Base-by-base conservation (phyloP, 2,113 vertebrate species). In the Campylorhamphus procurvoides region DNA sequence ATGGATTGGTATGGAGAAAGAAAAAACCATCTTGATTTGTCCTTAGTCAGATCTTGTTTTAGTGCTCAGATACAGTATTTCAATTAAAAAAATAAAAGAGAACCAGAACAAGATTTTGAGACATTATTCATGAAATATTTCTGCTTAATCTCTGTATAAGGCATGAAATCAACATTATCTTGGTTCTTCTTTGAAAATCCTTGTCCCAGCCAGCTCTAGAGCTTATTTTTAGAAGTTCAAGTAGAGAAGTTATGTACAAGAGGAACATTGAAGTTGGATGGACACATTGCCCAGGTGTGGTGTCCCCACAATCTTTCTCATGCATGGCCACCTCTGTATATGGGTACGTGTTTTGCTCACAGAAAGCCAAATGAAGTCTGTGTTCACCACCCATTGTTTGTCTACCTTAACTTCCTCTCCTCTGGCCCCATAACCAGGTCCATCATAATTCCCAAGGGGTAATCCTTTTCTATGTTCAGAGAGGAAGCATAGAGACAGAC, bases 341-440 rank as follows among this genome's bases (percentile, higher is more conserved):
- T 20, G 25, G 22, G 5, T 52, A 8, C 11, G 24, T 49, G 29
- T 16, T 93, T 84, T 71, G 29, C 16, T 64, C 68, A 67, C 4
- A 4, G 76, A 81, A 80, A 81, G 10, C 27, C 64, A 63, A 7
- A 72, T 7, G 47, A 84, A 60, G 24, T 42, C 18, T 47, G 18
- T 0, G 0, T 55, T 84, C n/a, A 84, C 3, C 18, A 72, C 25
- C 6, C 44, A 35, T 60, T 33, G 2, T 55, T 69, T 47, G 27
- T 17, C 66, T 78, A 3, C n/a, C 18, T 62, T 62, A 91, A n/a
- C n/a, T 46, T 55, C 55, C 56, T 60, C 44, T 59, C 17, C 10
- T 66, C 50, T 40, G 40, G 44, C 31, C 53, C 39, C 23, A 35
- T 60, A 58, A 73, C 18, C 35, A 55, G 24, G 47, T 60, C 28